Conservation (phyloP, 2,888 invertebrate species). For the Lasioglossum pauxillum region DNA sequence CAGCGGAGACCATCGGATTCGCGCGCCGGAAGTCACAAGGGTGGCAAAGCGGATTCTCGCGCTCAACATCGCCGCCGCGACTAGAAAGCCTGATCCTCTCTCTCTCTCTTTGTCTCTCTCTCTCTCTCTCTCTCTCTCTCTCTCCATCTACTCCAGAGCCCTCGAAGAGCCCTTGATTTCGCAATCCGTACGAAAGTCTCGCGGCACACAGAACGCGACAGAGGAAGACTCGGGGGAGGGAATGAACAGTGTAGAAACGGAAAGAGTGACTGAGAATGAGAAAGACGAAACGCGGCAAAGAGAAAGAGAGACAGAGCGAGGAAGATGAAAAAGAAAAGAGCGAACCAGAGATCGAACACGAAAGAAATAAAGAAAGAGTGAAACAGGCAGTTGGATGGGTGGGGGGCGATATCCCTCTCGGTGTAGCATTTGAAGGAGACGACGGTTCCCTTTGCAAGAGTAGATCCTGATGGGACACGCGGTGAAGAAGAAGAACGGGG, state of each 20-base stretch:
- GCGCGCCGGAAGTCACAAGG: background rate
- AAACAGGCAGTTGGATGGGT: background rate
- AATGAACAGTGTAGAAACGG: conserved; percentile 3
- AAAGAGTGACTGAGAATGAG: conserved; percentile 6
- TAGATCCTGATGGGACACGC: conserved; percentile 69
- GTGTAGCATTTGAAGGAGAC: conserved; percentile 73
- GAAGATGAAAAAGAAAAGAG: background rate
- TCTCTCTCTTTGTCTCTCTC: conserved; percentile 15
- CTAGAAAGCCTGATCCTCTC: background rate
- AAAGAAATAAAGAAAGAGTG: conserved; percentile 7
- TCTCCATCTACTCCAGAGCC: conserved; percentile 60
- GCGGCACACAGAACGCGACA: conserved; percentile 59
- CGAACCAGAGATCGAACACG: conserved; percentile 12
- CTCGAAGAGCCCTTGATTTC: conserved; percentile 81
- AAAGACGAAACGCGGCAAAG: background rate
- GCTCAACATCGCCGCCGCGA: background rate
- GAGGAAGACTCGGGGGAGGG: conserved; percentile 16
- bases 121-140: conserved; percentile 43
- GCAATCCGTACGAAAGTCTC: conserved; percentile 79
- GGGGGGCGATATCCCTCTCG: conserved; percentile 63
- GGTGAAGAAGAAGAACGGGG: conserved; percentile 20
- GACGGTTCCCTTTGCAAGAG: conserved; percentile 71
- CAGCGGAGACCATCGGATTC: background rate
- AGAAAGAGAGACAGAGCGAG: background rate
- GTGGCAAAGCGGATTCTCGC: conserved; percentile 2